Conservation (phyloP, 2,797 vertebrate genomes). For the Threskiornis aethiopicus region DNA sequence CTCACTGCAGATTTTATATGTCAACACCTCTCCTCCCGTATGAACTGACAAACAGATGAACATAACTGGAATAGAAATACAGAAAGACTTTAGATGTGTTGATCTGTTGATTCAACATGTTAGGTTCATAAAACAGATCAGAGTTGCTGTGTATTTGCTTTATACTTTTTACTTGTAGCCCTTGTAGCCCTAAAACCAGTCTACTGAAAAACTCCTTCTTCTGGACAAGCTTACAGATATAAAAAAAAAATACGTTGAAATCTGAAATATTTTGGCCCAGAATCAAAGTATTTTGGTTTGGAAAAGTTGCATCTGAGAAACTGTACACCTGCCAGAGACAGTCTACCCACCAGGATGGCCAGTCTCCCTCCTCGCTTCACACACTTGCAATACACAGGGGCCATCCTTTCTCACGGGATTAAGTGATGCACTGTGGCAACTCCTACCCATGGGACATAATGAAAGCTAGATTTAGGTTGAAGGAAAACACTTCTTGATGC, state of each 20-base stretch:
- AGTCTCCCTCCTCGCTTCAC: not conserved
- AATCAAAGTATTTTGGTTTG: not conserved
- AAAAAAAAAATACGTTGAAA: not conserved
- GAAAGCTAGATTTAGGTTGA: not conserved
- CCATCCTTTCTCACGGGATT: not conserved
- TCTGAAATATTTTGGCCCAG: not conserved
- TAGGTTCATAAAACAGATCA: not conserved
- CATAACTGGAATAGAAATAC: not conserved
- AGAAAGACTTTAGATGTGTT: not conserved
- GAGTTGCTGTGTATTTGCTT: not conserved
- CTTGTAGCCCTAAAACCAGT: not conserved
- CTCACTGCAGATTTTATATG: not conserved
- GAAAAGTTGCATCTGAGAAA: not conserved
- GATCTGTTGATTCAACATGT: not conserved
- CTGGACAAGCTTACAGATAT: not conserved
- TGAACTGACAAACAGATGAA: not conserved
- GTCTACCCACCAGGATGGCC: not conserved
- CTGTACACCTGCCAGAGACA: not conserved
- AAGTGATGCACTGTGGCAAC: not conserved
- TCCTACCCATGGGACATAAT: not conserved
- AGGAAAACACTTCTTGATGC: not conserved
- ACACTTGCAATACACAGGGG: not conserved
- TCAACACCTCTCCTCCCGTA: not conserved
- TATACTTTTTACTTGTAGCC: not conserved
- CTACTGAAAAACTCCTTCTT: not conserved